A percentile compares a stretch with the other conserved stretches of the same genome.
These are phyloP conservation scores for Echinops telfairi DNA, from an alignment of 2,113 vertebrate species.

Conservation along the genomic window DNA sequence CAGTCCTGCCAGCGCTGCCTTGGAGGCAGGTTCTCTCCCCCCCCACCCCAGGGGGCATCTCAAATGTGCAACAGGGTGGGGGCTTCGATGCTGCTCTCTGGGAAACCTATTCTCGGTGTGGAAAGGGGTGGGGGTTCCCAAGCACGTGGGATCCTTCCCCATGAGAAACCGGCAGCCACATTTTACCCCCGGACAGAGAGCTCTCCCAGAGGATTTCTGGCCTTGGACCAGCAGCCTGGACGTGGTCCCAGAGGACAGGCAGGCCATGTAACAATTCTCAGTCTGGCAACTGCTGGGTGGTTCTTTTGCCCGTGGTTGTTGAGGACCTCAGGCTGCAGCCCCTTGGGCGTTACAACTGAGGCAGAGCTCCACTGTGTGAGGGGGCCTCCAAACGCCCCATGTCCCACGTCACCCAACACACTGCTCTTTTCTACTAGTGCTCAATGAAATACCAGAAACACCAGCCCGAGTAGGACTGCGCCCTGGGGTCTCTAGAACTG, in stretches of 20 bases:
- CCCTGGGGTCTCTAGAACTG: too few relatives aligned
- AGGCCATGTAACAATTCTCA: neutral
- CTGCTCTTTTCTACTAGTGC: neutral
- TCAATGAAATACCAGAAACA: too few relatives aligned
- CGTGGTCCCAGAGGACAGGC: neutral
- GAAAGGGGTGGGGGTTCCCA: neutral
- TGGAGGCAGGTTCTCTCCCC: neutral
- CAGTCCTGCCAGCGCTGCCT: rapidly evolving
- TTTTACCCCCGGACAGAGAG: neutral
- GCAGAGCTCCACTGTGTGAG: neutral
- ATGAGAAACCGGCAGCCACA: neutral
- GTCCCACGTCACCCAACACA: rapidly evolving
- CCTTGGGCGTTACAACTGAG: neutral
- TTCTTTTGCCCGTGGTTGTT: neutral
- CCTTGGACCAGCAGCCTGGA: neutral
- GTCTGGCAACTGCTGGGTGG: neutral
- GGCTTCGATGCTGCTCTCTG: neutral
- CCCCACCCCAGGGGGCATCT: neutral
- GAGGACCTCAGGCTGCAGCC: neutral
- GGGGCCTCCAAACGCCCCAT: neutral
- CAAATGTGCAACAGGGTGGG: neutral
- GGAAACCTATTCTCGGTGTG: neutral
- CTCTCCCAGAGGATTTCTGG: neutral
- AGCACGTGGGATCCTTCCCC: neutral
- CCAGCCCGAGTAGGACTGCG: too few relatives aligned